Conservation (phyloP, 2,113 vertebrate species). For the Theristicus caerulescens region DNA sequence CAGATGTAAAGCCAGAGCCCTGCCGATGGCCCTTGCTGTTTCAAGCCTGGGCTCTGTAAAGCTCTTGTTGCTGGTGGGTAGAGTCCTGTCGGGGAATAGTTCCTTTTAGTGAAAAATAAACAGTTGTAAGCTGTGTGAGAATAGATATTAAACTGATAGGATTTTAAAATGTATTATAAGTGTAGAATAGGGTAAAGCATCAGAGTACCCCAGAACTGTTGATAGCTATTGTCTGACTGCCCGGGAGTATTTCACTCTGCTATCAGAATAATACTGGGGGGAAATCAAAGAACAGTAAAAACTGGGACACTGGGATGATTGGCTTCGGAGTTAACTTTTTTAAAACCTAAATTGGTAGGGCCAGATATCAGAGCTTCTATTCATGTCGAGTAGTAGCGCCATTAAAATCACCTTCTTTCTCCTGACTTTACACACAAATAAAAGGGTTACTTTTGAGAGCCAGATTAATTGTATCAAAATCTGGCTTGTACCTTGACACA, state of each 20-base stretch:
- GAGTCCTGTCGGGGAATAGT: background rate
- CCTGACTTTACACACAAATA: background rate
- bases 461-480: background rate
- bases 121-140: background rate
- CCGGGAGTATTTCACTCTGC: background rate
- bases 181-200: background rate
- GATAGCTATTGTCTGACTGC: background rate
- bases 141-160: background rate
- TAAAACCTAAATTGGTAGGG: background rate
- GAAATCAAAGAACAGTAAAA: background rate
- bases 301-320: background rate
- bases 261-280: background rate
- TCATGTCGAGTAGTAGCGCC: background rate
- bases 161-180: background rate
- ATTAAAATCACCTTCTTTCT: background rate
- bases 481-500: background rate
- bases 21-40: background rate
- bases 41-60: background rate
- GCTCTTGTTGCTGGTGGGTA: background rate
- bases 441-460: background rate
- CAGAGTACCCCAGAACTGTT: background rate
- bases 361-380: background rate
- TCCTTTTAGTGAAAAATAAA: background rate
- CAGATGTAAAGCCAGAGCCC: background rate
- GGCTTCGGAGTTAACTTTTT: background rate